Conservation (phyloP, 2,797 vertebrate species). For the Paedocypris micromegethes region DNA sequence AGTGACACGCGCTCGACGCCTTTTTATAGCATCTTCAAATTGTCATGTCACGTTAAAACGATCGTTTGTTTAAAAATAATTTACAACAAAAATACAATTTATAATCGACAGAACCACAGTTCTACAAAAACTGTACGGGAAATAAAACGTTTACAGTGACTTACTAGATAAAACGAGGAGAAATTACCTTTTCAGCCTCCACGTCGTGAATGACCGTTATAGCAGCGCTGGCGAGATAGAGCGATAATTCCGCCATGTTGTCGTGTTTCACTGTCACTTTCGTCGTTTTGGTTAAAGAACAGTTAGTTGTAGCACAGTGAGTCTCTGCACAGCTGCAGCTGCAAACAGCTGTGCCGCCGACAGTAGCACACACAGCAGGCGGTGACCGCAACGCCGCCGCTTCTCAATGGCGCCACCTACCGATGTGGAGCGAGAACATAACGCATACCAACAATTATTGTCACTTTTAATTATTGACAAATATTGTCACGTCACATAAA, state of each 20-base stretch:
- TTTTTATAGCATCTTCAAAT: no score
- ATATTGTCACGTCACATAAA: no score
- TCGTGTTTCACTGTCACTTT: neutral
- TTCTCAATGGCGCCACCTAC: neutral
- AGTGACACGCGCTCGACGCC: no score
- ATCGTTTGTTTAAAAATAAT: no score
- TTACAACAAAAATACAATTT: no score
- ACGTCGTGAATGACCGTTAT: slow-evolving; percentile 58
- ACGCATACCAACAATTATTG: no score
- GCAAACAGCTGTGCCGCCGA: neutral
- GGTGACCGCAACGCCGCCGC: no score
- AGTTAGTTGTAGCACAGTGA: neutral
- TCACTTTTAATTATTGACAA: no score
- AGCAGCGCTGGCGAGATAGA: slow-evolving; percentile 62
- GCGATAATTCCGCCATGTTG: slow-evolving; percentile 64
- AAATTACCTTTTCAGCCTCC: slow-evolving; percentile 59
- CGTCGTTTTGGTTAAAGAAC: no score
- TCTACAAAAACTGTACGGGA: neutral
- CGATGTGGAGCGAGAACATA: neutral
- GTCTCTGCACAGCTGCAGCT: no score
- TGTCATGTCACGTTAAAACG: no score
- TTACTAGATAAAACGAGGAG: neutral
- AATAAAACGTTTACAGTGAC: neutral
- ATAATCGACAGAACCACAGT: neutral
- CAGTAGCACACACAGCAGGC: neutral